phyloP scores from a whole-genome alignment of 2,113 vertebrate genomes.

The Tetrao urogallus region DNA sequence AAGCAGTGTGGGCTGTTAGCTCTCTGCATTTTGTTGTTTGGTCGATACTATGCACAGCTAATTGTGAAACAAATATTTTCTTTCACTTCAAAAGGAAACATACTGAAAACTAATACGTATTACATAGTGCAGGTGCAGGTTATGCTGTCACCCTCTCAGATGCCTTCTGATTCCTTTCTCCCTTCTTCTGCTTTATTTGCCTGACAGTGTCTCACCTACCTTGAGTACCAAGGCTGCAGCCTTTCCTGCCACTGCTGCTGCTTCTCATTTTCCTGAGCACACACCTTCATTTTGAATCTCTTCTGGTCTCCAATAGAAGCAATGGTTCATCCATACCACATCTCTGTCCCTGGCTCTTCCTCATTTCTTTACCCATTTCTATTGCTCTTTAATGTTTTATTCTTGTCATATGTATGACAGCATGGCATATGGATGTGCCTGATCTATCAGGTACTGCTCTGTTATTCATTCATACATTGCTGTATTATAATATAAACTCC shows the following conservation, averaged over 20 bases:
- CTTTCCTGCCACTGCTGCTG: background rate
- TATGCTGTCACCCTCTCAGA: background rate
- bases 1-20: background rate
- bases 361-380: background rate
- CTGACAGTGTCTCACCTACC: background rate
- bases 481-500: background rate
- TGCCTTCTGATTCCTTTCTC: background rate
- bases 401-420: slow-evolving; percentile 34
- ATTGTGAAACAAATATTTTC: background rate
- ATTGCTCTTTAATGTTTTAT: background rate
- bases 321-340: background rate
- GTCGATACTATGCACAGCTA: background rate
- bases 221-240: slow-evolving; percentile 9
- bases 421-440: background rate
- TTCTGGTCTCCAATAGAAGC: background rate
- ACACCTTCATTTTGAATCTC: background rate
- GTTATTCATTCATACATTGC: background rate
- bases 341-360: background rate
- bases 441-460: background rate
- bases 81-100: background rate
- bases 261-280: background rate
- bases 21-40: background rate
- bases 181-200: background rate
- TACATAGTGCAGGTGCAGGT: background rate
- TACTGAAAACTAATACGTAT: background rate